These are phyloP conservation scores for Toxonevra muliebris DNA, from an alignment of 2,888 invertebrate species.

Conservation along the genomic window DNA sequence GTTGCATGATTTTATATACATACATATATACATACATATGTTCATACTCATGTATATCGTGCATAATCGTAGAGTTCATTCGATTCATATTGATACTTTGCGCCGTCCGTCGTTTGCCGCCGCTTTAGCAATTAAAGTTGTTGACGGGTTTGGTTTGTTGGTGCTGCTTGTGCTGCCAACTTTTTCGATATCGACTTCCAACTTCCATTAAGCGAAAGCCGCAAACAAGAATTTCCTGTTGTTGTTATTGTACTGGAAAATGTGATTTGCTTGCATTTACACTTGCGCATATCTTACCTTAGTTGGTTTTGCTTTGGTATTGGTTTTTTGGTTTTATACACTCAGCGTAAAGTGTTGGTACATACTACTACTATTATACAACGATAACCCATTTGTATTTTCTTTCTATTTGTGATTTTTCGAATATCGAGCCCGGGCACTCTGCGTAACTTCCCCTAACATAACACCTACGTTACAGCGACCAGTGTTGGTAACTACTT, in stretches of 20 bases:
- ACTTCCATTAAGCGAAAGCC: slow-evolving; percentile 35
- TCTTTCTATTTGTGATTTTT: too few species aligned
- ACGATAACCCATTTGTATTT: too few species aligned
- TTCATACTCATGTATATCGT: background rate
- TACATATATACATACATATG: background rate
- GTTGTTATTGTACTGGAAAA: slow-evolving; percentile 1
- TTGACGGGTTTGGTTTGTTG: background rate
- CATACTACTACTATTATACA: too few species aligned
- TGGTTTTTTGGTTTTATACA: background rate
- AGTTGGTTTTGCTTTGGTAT: background rate
- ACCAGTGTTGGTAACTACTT: too few species aligned
- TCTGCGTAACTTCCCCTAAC: too few species aligned
- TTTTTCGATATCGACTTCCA: background rate
- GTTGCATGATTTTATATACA: background rate
- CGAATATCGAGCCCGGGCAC: too few species aligned
- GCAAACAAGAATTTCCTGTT: slow-evolving; percentile 46
- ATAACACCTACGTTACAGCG: too few species aligned
- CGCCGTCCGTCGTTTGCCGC: too few species aligned
- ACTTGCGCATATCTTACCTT: too few species aligned
- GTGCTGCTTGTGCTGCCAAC: background rate
- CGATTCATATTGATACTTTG: too few species aligned
- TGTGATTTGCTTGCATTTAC: too few species aligned
- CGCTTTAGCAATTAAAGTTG: background rate
- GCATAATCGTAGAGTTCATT: too few species aligned
- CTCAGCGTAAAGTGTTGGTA: background rate